Percentiles rank a stretch among this genome's conserved stretches.
These are phyloP conservation scores for Maconellicoccus hirsutus DNA, from an alignment of 1,140 invertebrate species.

Conservation along the genomic window DNA sequence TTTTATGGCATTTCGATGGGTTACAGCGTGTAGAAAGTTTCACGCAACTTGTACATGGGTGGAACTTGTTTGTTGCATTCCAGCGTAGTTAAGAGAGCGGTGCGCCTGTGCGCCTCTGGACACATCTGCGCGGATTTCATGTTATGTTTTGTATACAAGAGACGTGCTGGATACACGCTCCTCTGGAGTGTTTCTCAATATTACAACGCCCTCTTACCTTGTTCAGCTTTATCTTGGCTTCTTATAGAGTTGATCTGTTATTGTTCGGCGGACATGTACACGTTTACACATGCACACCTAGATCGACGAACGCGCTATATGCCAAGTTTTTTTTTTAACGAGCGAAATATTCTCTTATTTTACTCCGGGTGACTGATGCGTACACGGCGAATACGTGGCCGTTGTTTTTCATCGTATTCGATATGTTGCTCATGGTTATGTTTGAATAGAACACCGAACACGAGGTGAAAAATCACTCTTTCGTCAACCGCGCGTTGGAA, in stretches of 20 bases:
- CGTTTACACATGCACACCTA: neutral
- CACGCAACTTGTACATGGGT: neutral
- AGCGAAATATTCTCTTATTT: neutral
- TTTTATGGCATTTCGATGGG: too few relatives aligned
- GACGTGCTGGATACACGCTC: neutral
- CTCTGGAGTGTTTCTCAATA: neutral
- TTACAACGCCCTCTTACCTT: neutral
- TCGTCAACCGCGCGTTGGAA: too few relatives aligned
- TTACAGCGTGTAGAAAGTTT: slow-evolving; percentile 4
- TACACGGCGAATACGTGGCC: too few relatives aligned
- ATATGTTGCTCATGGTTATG: too few relatives aligned
- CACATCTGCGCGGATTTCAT: neutral
- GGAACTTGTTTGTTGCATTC: slow-evolving; percentile 3
- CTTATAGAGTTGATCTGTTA: neutral
- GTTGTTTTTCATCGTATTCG: too few relatives aligned
- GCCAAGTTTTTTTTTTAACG: neutral
- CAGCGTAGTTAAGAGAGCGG: neutral
- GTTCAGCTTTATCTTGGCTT: neutral
- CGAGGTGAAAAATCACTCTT: too few relatives aligned
- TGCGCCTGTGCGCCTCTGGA: neutral
- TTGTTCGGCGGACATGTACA: neutral
- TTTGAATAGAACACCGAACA: too few relatives aligned
- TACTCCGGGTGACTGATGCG: too few relatives aligned
- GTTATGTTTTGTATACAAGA: neutral
- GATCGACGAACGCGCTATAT: neutral